These are phyloP conservation scores for Scatophagus argus DNA, from an alignment of 2,113 vertebrate genomes.

Conservation along the genomic window DNA sequence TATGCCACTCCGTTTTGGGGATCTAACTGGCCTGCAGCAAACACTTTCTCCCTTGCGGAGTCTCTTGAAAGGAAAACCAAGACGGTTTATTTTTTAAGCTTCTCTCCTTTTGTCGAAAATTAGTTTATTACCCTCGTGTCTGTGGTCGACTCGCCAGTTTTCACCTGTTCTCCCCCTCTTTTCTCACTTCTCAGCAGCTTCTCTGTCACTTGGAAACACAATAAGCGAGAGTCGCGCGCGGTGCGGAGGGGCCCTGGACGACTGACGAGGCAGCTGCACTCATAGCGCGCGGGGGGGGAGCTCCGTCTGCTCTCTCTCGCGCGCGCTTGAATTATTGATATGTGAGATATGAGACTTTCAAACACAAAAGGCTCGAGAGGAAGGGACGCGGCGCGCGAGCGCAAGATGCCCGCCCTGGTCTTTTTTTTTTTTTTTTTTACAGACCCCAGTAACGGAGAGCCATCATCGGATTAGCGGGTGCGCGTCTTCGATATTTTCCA, in stretches of 20 bases:
- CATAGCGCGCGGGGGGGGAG: constrained; percentile 84
- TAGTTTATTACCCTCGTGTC: neutral
- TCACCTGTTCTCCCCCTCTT: constrained; percentile 40
- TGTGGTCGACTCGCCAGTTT: constrained; percentile 33
- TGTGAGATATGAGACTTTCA: constrained; percentile 85
- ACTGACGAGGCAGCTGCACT: constrained; percentile 80
- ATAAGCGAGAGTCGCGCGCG: constrained; percentile 68
- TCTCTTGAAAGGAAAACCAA: neutral
- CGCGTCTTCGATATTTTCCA: constrained; percentile 76
- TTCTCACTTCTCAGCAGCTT: constrained; percentile 59
- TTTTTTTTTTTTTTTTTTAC: constrained; percentile 34
- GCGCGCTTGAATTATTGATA: constrained; percentile 90
- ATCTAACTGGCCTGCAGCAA: neutral
- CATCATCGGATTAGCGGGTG: constrained; percentile 76
- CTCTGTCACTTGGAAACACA: constrained; percentile 74
- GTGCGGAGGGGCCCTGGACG: constrained; percentile 81
- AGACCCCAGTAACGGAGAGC: constrained; percentile 67
- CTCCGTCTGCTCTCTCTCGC: constrained; percentile 82
- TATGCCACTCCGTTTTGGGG: constrained; percentile 14
- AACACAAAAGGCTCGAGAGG: constrained; percentile 86
- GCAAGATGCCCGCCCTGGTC: constrained; percentile 71
- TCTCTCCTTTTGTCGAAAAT: constrained; percentile 12
- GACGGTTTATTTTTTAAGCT: constrained; percentile 6
- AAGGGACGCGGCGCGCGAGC: constrained; percentile 71
- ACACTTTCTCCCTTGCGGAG: constrained; percentile 21